Evolutionary conservation across 2,888 invertebrate species (phyloP).

Genomic region (Girardia tigrina): DNA sequence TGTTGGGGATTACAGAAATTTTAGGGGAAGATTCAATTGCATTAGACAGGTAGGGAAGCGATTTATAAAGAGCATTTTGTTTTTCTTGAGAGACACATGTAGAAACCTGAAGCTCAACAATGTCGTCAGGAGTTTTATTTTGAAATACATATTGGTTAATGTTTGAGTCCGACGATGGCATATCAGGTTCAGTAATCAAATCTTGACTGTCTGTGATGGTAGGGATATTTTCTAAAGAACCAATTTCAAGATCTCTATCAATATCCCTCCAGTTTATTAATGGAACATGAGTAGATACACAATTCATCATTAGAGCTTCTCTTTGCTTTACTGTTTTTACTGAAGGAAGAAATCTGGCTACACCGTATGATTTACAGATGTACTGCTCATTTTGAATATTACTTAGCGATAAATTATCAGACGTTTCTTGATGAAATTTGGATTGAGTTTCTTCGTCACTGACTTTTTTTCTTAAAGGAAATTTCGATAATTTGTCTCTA

Average conservation of each 20-base stretch:
- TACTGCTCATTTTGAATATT: background rate
- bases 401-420: background rate
- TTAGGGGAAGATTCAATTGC: background rate
- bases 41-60: background rate
- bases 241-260: constrained; percentile 30
- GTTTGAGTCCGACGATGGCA: background rate
- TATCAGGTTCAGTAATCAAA: background rate
- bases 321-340: background rate
- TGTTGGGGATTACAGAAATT: background rate
- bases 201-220: background rate
- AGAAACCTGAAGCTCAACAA: background rate
- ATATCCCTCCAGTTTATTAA: constrained; percentile 32
- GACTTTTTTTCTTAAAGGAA: background rate
- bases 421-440: background rate
- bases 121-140: background rate
- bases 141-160: background rate
- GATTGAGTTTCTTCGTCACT: background rate
- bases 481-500: constrained; percentile 16
- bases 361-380: background rate
- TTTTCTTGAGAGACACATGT: background rate
- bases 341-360: background rate
- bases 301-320: constrained; percentile 6
- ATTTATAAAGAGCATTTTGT: background rate
- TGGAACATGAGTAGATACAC: background rate
- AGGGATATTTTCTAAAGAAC: constrained; percentile 24